Conservation (phyloP, 2,113 vertebrate genomes). For the Nipponia nippon region DNA sequence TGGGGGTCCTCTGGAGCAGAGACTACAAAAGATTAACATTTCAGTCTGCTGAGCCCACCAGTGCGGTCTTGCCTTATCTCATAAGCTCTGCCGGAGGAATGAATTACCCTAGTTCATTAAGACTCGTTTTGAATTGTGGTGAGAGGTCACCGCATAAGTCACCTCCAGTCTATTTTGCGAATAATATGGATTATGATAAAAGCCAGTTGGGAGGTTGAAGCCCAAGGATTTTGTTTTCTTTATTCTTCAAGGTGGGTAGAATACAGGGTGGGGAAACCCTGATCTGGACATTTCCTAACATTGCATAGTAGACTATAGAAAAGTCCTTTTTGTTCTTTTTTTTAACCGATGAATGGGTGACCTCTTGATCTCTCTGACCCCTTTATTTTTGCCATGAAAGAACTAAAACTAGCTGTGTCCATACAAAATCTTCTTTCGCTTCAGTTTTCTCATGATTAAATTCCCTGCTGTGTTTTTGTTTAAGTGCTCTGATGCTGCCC, state of each 20-base stretch:
- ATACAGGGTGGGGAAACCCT: slow-evolving; percentile 31
- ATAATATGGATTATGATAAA: slow-evolving; percentile 64
- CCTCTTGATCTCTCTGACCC: slow-evolving; percentile 56
- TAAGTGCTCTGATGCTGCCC: slow-evolving; percentile 28
- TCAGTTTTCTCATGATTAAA: slow-evolving; percentile 58
- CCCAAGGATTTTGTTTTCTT: slow-evolving; percentile 54
- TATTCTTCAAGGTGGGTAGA: slow-evolving; percentile 63
- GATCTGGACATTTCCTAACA: slow-evolving; percentile 55
- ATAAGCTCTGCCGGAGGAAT: slow-evolving; percentile 56
- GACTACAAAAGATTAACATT: slow-evolving; percentile 64
- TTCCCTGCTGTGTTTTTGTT: slow-evolving; percentile 48
- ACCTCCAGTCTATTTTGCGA: slow-evolving; percentile 57
- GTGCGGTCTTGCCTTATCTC: slow-evolving; percentile 50
- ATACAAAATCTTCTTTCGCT: slow-evolving; percentile 43
- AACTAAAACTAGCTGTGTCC: slow-evolving; percentile 11
- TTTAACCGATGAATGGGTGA: slow-evolving; percentile 23
- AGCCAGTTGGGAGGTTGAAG: slow-evolving; percentile 52
- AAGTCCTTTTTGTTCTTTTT: slow-evolving; percentile 48
- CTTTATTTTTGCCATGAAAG: slow-evolving; percentile 62
- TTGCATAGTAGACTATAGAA: slow-evolving; percentile 37
- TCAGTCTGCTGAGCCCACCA: slow-evolving; percentile 54
- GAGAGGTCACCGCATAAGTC: slow-evolving; percentile 61
- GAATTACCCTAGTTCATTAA: slow-evolving; percentile 72
- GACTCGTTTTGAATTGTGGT: slow-evolving; percentile 53
- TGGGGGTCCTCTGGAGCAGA: slow-evolving; percentile 26